Evolutionary conservation across 92 coral and sea anemone genomes (phyloP), one percentile per base, ranked within the genome.

Genomic region (Blastomussa wellsi): DNA sequence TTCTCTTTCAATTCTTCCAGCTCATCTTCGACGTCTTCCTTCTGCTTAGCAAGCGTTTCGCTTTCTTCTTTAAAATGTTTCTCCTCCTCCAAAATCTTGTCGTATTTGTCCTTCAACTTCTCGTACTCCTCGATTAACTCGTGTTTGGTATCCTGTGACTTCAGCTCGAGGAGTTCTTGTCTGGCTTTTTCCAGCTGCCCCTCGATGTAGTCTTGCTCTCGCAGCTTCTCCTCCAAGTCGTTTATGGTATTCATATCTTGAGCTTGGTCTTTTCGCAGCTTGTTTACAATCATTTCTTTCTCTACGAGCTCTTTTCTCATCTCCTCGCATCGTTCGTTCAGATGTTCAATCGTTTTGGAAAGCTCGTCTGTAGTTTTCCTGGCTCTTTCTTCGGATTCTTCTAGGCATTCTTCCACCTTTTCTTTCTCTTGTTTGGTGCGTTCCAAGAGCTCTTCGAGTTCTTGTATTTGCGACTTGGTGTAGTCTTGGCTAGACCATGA

Each of bases 241-340:
- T 64, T 60, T 35, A 91, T 88, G 75, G n/a, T 47, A 44, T 77
- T 88, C 64, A 89, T 79, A 53, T 82, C 82, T 7, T 84, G 87
- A 33, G 71, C 76, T 41, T 88, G 80, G 14, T 90, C 91, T 32
- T 86, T 87, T 38, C 89, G 88, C 76, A 86, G 83, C 74, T 88
- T 91, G 36, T 78, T 86, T 35, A 92, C 88, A 17, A 82, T 29
- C 32, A 76, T 42, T 62, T 94, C 98, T 59, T 92, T 92, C 26
- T 90, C 93, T 44, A 89, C 72, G n/a, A 90, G 52, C 75, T 94
- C 98, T 37, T 80, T 64, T 76, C 91, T 88, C 78, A 91, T 88
- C 66, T 84, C 88, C 33, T 83, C 95, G 71, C 93, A 86, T 41
- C 92, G 92, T 32, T 92, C 94, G 32, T 83, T 91, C 15, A 89